Base-by-base conservation (phyloP, 2,888 invertebrate genomes). In the Plagodis pulveraria region DNA sequence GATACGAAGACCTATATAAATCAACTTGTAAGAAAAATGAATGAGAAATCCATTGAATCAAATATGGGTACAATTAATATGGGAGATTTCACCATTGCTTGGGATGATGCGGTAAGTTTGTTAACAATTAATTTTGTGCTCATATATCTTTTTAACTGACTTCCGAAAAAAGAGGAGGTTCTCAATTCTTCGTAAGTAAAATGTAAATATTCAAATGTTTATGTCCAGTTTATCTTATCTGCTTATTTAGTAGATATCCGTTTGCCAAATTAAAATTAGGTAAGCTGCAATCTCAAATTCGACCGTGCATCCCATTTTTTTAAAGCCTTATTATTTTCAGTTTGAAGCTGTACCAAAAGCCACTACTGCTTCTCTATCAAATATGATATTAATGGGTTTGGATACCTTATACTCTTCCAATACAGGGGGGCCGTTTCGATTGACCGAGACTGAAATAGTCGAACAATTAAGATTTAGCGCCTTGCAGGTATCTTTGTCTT, bases 321-420 rank as follows among this genome's bases (percentile, higher is more conserved):
- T 22, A 22, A 22, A 22, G 22, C 22, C 22, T 22, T 22, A 22
- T 47, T 47, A 43, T 46, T 11, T 70, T 56, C 49, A 75, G 74
- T 34, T 60, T 34, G 44, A 65, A 5, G 56, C 11, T 5, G 10
- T 6, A 42, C 49, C 47, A 9, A 34, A 33, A 44, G 45, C n/a
- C 7, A 52, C 40, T 12, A 47, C 11, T 33, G 5, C 35, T 67
- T 47, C 38, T n/a, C 33, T 83, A 10, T 44, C 36, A 0, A 60
- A 78, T 1, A 58, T 85, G 44, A 62, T 69, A 6, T 6, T 89
- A 12, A 71, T 78, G 10, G 89, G 89, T 0, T 63, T 89, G 48
- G 89, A 88, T 44, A 80, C 86, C 0, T 66, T 76, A 2, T 89
- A 89, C 52, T 72, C 80, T 0, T 70, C 83, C 0, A 77, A 82